Percentiles rank a stretch among this genome's conserved stretches.
Evolutionary conservation across 2,888 invertebrate species (phyloP).

Genomic region (Torymus tubicola): DNA sequence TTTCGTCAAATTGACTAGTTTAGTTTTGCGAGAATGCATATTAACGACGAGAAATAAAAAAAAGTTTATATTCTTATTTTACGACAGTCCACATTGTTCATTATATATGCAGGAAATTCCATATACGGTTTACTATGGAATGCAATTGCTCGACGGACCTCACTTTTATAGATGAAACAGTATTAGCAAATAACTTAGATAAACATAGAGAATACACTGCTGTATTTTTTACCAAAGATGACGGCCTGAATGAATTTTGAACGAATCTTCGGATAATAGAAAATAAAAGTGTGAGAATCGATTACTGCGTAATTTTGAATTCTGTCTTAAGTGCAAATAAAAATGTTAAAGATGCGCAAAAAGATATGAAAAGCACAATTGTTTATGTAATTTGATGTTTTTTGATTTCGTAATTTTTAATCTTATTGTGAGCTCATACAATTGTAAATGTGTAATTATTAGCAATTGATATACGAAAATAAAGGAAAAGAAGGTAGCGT

Average conservation of each 20-base stretch:
- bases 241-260: slow-evolving; percentile 41
- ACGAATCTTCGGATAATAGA: slow-evolving; percentile 19
- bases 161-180: slow-evolving; percentile 50
- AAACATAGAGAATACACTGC: slow-evolving; percentile 34
- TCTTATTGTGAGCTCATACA: slow-evolving; percentile 1
- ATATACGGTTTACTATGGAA: slow-evolving; percentile 23
- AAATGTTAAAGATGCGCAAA: slow-evolving; percentile 31
- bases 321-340: neutral
- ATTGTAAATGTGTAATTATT: slow-evolving; percentile 29
- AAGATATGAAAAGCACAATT: slow-evolving; percentile 32
- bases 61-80: slow-evolving; percentile 15
- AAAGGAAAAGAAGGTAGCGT: no score
- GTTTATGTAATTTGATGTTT: slow-evolving; percentile 34
- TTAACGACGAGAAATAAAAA: neutral
- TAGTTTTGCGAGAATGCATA: neutral
- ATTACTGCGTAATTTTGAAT: neutral
- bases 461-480: slow-evolving; percentile 19
- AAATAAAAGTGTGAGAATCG: neutral
- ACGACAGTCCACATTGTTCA: slow-evolving; percentile 21
- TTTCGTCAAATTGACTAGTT: neutral
- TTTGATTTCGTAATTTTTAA: slow-evolving; percentile 16
- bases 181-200: slow-evolving; percentile 50
- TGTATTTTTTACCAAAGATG: slow-evolving; percentile 56
- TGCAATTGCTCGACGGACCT: slow-evolving; percentile 43
- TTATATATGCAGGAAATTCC: slow-evolving; percentile 9